Evolutionary conservation across 2,888 invertebrate genomes (phyloP), one percentile per base, ranked within the genome.

Genomic region (Leptarthrus brevirostris): DNA sequence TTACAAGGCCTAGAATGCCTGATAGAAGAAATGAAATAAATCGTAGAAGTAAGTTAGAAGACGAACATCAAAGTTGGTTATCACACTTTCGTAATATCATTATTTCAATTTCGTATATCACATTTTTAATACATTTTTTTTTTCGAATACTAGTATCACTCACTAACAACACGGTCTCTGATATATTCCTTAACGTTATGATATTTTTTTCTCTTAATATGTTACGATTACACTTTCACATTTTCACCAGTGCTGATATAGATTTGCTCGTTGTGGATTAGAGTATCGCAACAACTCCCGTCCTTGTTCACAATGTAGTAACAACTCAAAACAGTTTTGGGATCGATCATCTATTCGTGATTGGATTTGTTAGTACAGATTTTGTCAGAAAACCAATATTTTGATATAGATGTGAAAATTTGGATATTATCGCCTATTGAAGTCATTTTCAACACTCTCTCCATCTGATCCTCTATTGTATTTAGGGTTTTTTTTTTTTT

Each of bases 71-170:
- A 69, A 69, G 69, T 69, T 69, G 49, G 30, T 69, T 69, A 69
- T 69, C 69, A 69, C 69, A 69, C 69, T 69, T 26, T 69, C 52
- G 69, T 69, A 69, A 69, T 69, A 69, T 69, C 69, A 69, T 69
- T 16, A 52, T 69, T 52, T 69, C 52, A 52, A 44, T 47, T 66
- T 66, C 34, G 44, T 20, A 69, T 52, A 52, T 69, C 52, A 52
- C 49, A 69, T 69, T 69, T 49, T 69, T 69, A 69, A 26, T 26
- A 34, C 52, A 52, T 69, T 69, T 14, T 12, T 47, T 47, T 14
- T 34, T 69, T 16, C 16, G 49, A 69, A 49, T 69, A 22, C 14
- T 69, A 52, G 24, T 64, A 64, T 64, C 64, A 64, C 64, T 44
- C 64, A 20, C 49, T 64, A n/a, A 64, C 36, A 61, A 14, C 64